Conservation (phyloP, 2,113 vertebrate genomes). For the Melospiza georgiana region DNA sequence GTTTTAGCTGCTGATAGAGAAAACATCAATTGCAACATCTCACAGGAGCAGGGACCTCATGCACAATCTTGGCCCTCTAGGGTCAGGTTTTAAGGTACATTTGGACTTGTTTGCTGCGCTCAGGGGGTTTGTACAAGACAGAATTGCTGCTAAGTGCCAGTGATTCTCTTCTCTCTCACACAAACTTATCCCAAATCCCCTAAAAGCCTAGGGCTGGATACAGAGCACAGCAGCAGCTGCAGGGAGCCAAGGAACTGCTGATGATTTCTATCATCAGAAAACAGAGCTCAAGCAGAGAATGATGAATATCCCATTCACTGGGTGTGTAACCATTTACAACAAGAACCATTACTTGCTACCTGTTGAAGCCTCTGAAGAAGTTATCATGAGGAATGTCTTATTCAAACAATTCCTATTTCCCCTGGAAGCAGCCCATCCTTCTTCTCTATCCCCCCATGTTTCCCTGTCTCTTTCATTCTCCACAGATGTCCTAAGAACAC, state of each 20-base stretch:
- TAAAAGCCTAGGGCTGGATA: neutral
- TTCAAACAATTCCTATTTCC: neutral
- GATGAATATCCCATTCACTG: neutral
- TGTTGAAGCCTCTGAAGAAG: neutral
- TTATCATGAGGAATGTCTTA: neutral
- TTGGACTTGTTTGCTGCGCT: neutral
- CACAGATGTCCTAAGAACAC: neutral
- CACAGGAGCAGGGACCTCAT: neutral
- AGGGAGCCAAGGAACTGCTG: neutral
- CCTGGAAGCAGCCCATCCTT: neutral
- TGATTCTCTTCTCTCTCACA: neutral
- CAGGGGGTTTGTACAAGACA: neutral
- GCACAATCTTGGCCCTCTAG: neutral
- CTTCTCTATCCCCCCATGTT: neutral
- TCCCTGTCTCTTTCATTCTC: neutral
- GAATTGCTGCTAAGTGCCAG: neutral
- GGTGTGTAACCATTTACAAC: neutral
- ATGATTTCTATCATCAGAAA: neutral
- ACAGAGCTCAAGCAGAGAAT: neutral
- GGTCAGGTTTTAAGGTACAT: neutral
- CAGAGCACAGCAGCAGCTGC: neutral
- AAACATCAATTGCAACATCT: neutral
- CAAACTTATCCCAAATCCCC: neutral
- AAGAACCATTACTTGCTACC: neutral
- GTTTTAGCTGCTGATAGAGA: neutral